phyloP scores from a whole-genome alignment of 2,888 invertebrate species.

The Beris chalybata region DNA sequence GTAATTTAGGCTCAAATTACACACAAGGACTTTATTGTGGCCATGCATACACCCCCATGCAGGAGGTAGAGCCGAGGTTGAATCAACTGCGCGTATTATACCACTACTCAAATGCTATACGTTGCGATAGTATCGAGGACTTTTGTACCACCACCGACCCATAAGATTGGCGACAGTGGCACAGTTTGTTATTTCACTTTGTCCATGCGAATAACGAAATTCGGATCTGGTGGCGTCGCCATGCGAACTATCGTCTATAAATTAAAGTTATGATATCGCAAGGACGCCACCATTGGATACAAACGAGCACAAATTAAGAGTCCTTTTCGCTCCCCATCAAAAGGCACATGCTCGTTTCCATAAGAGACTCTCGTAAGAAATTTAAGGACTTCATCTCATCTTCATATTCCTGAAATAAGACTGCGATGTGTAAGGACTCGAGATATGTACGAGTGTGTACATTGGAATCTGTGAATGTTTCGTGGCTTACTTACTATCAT shows the following conservation, averaged over 20 bases:
- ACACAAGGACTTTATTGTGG: slow-evolving; percentile 39
- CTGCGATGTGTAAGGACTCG: too few species aligned
- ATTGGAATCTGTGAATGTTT: too few species aligned
- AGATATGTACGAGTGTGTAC: too few species aligned
- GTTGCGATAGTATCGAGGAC: background rate
- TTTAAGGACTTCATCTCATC: too few species aligned
- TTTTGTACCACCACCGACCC: too few species aligned
- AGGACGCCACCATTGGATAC: slow-evolving; percentile 29
- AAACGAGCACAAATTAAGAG: slow-evolving; percentile 27
- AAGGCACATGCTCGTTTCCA: slow-evolving; percentile 12
- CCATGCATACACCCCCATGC: slow-evolving; percentile 26
- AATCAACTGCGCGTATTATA: slow-evolving; percentile 3
- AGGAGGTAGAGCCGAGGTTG: slow-evolving; percentile 17
- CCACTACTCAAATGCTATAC: background rate
- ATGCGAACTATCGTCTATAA: slow-evolving; percentile 23
- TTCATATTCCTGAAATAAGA: too few species aligned
- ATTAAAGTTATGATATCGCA: slow-evolving; percentile 30
- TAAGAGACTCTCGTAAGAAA: slow-evolving; percentile 1
- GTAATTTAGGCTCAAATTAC: slow-evolving; percentile 45
- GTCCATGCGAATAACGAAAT: background rate
- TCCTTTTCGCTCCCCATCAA: slow-evolving; percentile 17
- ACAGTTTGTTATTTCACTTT: background rate
- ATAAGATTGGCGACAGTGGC: background rate
- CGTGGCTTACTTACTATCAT: too few species aligned
- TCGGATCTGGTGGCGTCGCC: slow-evolving; percentile 22